Percentiles rank a stretch among this genome's conserved stretches.
Conservation (phyloP, 2,113 vertebrate species). For the Chaetorhynchus papuensis region DNA sequence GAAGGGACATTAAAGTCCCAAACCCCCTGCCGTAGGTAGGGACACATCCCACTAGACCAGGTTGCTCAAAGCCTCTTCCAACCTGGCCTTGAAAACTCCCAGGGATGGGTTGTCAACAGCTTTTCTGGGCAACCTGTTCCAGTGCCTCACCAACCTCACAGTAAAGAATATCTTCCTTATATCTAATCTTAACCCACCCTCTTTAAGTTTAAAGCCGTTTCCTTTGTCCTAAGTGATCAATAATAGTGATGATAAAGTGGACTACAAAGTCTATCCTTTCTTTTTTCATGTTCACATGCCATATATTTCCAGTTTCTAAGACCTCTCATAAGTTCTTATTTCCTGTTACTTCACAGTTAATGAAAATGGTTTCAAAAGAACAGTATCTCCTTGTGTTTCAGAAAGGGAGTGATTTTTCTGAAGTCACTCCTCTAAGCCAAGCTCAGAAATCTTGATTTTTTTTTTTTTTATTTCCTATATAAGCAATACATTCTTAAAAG, state of each 20-base stretch:
- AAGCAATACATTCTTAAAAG: background rate
- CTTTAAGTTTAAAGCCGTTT: background rate
- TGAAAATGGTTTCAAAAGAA: background rate
- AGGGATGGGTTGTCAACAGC: background rate
- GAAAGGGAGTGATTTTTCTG: background rate
- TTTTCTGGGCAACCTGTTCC: background rate
- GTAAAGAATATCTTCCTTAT: background rate
- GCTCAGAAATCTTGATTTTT: background rate
- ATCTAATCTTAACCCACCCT: background rate
- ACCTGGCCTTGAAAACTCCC: background rate
- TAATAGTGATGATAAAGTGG: background rate
- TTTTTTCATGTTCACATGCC: background rate
- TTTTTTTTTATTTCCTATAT: background rate
- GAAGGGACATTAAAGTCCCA: background rate
- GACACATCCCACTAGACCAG: background rate
- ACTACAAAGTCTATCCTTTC: background rate
- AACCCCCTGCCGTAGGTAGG: background rate
- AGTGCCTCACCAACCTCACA: background rate
- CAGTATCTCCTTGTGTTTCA: background rate
- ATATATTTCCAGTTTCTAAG: background rate
- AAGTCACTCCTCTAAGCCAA: background rate
- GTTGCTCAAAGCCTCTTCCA: background rate
- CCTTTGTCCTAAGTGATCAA: background rate
- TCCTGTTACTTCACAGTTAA: background rate
- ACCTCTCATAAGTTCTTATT: background rate